These are phyloP conservation scores for Enteromius thamalakanensis DNA, from an alignment of 2,797 vertebrate species.

Conservation along the genomic window DNA sequence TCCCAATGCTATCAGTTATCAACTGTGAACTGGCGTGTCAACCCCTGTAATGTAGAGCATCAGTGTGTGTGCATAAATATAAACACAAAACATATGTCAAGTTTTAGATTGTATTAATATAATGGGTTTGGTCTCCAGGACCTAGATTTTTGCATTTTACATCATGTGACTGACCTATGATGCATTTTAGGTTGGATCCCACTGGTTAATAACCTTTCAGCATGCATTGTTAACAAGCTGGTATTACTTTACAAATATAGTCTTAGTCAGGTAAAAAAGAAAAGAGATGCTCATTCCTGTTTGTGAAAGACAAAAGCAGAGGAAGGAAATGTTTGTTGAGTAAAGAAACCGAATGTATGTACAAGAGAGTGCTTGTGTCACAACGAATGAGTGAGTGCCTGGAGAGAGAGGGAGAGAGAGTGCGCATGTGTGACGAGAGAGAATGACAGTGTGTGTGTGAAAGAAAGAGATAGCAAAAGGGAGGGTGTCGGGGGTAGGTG, in stretches of 20 bases:
- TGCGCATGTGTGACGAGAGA: slow-evolving; percentile 53
- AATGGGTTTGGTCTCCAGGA: not conserved
- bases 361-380: slow-evolving; percentile 44
- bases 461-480: slow-evolving; percentile 55
- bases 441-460: slow-evolving; percentile 49
- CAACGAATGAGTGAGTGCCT: slow-evolving; percentile 23
- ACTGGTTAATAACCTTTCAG: not conserved
- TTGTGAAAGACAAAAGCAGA: slow-evolving; percentile 41
- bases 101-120: not conserved
- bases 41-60: not conserved
- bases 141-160: not conserved
- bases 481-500: slow-evolving; percentile 48
- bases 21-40: not conserved
- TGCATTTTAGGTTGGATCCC: not conserved
- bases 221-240: not conserved
- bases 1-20: not conserved
- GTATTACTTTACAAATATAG: not conserved
- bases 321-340: slow-evolving; percentile 37
- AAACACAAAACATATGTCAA: not conserved
- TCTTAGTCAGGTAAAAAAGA: not conserved
- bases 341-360: slow-evolving; percentile 46
- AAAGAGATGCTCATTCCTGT: slow-evolving; percentile 32
- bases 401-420: slow-evolving; percentile 34
- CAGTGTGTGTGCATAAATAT: not conserved
- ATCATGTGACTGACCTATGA: not conserved